These are phyloP conservation scores for Spodoptera frugiperda DNA, from an alignment of 1,140 invertebrate species.

Conservation along the genomic window DNA sequence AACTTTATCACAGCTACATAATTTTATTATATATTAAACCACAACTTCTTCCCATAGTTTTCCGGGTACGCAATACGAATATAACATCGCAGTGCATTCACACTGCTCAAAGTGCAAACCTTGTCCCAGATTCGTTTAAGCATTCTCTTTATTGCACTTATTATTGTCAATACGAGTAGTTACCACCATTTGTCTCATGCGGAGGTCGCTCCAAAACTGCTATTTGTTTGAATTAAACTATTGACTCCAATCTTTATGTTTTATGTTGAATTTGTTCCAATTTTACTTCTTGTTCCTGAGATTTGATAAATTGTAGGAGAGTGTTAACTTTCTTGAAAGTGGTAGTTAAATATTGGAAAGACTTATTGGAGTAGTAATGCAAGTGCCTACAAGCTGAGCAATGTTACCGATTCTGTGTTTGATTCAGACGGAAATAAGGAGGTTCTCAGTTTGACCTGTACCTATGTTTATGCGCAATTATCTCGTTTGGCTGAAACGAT, in stretches of 20 bases:
- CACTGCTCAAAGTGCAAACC: constrained; percentile 32
- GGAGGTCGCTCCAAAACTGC: constrained; percentile 15
- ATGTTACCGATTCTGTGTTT: too few species aligned
- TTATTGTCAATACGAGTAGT: constrained; percentile 25
- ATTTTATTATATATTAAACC: too few species aligned
- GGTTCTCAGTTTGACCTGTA: too few species aligned
- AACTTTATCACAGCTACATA: too few species aligned
- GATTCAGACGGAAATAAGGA: too few species aligned
- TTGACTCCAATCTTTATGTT: constrained; percentile 28
- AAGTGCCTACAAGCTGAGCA: too few species aligned
- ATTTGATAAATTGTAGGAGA: too few species aligned
- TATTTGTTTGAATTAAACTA: neutral
- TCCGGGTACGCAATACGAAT: constrained; percentile 1
- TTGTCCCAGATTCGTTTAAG: constrained; percentile 38
- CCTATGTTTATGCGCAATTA: too few species aligned
- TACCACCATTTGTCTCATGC: constrained; percentile 7
- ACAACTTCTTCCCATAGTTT: neutral
- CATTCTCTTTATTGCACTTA: constrained; percentile 42
- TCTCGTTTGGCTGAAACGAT: too few species aligned
- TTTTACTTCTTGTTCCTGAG: neutral
- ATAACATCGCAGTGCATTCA: neutral
- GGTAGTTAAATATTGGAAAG: too few species aligned
- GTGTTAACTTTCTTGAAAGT: too few species aligned
- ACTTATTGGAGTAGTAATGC: too few species aligned
- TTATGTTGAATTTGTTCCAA: constrained; percentile 12